phyloP scores from a whole-genome alignment of 2,113 vertebrate genomes.

The Rallus limicola region DNA sequence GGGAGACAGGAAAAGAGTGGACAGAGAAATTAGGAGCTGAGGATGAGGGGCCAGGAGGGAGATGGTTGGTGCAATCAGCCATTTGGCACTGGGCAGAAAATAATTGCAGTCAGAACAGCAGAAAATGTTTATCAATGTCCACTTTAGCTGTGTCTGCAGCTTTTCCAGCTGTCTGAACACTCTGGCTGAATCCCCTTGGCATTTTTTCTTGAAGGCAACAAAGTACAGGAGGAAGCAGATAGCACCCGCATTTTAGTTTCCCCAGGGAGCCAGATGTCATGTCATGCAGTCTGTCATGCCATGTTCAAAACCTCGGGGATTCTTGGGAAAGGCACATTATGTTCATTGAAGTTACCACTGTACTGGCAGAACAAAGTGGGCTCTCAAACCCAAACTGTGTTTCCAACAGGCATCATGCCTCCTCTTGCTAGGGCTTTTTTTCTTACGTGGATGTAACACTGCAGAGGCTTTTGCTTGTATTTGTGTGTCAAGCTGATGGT shows the following conservation, averaged over 20 bases:
- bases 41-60: neutral
- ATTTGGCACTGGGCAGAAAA: neutral
- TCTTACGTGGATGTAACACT: neutral
- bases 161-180: conserved; percentile 43
- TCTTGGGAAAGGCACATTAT: neutral
- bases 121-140: conserved; percentile 37
- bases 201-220: conserved; percentile 25
- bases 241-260: neutral
- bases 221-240: neutral
- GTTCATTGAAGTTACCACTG: neutral
- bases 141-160: conserved; percentile 38
- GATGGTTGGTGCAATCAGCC: neutral
- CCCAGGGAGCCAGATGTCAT: neutral
- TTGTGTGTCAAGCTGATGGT: neutral
- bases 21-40: neutral
- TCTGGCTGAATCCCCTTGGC: conserved; percentile 10
- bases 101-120: neutral
- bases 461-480: neutral
- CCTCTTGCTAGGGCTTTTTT: neutral
- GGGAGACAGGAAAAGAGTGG: neutral
- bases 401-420: neutral
- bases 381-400: neutral
- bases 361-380: neutral
- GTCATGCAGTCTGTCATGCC: neutral
- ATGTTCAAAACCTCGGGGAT: neutral